Evolutionary conservation across 2,113 vertebrate genomes (phyloP).

Genomic region (Mystacornis crossleyi): DNA sequence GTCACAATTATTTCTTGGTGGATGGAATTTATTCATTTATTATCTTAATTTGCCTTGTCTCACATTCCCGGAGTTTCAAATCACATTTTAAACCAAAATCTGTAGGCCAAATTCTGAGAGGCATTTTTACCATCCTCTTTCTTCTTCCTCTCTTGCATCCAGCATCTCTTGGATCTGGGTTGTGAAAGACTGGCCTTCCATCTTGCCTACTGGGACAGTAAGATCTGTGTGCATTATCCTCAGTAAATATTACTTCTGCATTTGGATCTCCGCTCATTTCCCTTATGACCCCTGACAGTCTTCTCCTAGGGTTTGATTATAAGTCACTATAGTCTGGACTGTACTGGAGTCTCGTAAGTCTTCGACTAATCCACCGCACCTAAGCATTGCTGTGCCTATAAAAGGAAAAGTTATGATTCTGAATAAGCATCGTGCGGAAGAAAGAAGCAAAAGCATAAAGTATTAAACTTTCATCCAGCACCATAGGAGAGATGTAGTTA

Average conservation of each 20-base stretch:
- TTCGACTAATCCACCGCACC: constrained; percentile 64
- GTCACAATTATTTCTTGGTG: background rate
- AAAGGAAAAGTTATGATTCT: constrained; percentile 73
- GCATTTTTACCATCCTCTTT: background rate
- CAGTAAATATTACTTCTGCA: constrained; percentile 22
- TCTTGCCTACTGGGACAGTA: constrained; percentile 10
- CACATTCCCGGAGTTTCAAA: background rate
- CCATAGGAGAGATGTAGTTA: constrained; percentile 84
- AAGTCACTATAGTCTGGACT: background rate
- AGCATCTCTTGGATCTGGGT: background rate
- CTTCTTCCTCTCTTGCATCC: background rate
- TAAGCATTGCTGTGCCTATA: constrained; percentile 61
- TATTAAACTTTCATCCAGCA: constrained; percentile 82
- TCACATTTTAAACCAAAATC: background rate
- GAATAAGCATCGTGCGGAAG: constrained; percentile 70
- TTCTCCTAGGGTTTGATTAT: constrained; percentile 2
- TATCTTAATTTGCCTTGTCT: background rate
- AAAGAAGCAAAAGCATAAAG: constrained; percentile 78
- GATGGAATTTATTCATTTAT: background rate
- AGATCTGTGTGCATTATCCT: constrained; percentile 11
- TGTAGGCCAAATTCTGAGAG: background rate
- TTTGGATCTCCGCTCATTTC: constrained; percentile 35
- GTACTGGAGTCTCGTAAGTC: constrained; percentile 20
- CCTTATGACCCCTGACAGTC: constrained; percentile 8
- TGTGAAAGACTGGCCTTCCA: constrained; percentile 23